Evolutionary conservation across 92 coral and sea anemone genomes (phyloP), one percentile per base, ranked within the genome.

Genomic region (Metridium senile): DNA sequence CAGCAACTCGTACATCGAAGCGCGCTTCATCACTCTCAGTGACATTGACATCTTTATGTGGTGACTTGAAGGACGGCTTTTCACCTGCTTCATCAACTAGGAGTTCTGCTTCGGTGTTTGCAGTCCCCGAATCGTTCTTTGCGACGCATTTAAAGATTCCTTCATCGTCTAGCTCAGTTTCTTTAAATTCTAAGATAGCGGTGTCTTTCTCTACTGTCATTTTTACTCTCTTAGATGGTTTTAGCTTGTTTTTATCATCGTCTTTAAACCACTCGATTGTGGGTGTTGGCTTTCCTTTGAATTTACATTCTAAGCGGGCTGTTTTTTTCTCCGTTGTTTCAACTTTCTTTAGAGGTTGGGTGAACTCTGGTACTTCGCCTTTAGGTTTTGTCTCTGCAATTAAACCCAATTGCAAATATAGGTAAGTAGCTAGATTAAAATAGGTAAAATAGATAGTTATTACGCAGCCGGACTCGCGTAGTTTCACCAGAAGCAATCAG

Each of bases 241-340:
- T 86, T 26, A 95, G 75, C 32, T 86, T 84, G 58, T 74, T 80
- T 71, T 80, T 78, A 64, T 87, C 93, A 56, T 74, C 82, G 76
- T 87, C 95, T 81, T 83, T 95, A 59, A 86, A 84, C 99, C 99
- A 95, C 62, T 95, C 95, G 20, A 89, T 82, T 18, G 68, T 77
- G n/a, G 99, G 93, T 21, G 75, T 77, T n/a, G 99, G 99, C 23
- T 76, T 77, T 35, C 95, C 95, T 67, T 76, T 74, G 43, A 87
- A 87, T 74, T 82, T 80, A 67, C 99, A 95, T 39, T 89, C 87
- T 33, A 95, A 82, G 29, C 59, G 62, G 31, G 85, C 93, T 72
- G 84, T 81, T 31, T 75, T 81, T 16, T 97, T 97, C 71, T 84
- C 88, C 16, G 65, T 78, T 19, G 83, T 87, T 68, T 95, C 89